Conservation (phyloP, 2,797 vertebrate species). For the Pachyuromys duprasi region DNA sequence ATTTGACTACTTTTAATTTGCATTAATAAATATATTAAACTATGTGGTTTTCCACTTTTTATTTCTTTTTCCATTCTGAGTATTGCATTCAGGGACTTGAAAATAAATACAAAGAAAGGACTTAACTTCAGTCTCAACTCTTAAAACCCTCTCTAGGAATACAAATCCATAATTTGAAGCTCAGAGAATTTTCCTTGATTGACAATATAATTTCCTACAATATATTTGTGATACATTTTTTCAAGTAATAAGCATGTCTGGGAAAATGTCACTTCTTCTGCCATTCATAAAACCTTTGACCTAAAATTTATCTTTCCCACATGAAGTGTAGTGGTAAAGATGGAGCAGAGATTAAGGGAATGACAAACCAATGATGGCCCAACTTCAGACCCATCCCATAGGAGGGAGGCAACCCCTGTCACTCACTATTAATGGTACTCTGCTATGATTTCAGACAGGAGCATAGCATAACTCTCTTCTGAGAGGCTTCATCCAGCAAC, state of each 20-base stretch:
- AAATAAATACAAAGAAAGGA: not conserved
- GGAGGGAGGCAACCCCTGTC: no score
- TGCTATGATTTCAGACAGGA: no score
- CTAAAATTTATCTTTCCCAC: no score
- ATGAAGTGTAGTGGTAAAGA: no score
- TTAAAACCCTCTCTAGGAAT: not conserved
- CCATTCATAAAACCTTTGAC: no score
- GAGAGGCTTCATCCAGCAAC: no score
- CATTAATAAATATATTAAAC: not conserved
- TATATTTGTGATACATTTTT: not conserved
- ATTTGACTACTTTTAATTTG: not conserved
- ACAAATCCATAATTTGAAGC: not conserved
- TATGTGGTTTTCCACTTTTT: no score
- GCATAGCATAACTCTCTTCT: no score
- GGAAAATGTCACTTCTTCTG: not conserved
- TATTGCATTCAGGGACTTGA: not conserved
- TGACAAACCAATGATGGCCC: no score
- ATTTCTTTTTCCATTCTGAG: not conserved
- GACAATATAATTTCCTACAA: not conserved
- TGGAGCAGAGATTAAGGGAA: no score
- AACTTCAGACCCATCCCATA: no score
- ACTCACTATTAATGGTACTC: no score
- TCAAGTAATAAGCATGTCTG: not conserved
- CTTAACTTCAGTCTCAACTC: not conserved
- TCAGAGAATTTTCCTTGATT: not conserved